A percentile compares a stretch with the other conserved stretches of the same genome.
Conservation (phyloP, 2,113 vertebrate species). For the Origma solitaria region DNA sequence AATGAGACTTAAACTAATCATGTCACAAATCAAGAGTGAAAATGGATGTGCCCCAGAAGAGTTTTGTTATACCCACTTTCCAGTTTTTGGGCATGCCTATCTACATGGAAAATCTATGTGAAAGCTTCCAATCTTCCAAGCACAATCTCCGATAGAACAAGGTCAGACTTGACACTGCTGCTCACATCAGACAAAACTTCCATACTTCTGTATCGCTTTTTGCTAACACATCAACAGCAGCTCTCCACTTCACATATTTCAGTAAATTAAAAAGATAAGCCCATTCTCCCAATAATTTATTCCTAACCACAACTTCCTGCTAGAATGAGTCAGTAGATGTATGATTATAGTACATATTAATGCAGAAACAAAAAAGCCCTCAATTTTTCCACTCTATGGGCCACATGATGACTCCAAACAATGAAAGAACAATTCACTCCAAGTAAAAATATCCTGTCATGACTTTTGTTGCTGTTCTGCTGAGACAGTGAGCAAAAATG, state of each 20-base stretch:
- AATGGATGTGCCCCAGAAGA: not conserved
- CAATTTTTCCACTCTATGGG: not conserved
- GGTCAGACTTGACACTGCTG: not conserved
- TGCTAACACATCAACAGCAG: not conserved
- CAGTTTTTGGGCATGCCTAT: not conserved
- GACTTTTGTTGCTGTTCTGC: not conserved
- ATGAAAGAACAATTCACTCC: not conserved
- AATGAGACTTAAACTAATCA: not conserved
- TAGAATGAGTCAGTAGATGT: not conserved
- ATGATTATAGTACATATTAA: not conserved
- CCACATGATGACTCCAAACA: not conserved
- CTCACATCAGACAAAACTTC: not conserved
- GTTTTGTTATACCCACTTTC: not conserved
- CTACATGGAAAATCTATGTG: not conserved
- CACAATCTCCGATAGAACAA: not conserved
- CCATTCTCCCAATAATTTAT: not conserved
- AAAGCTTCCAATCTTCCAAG: not conserved
- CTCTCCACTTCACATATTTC: not conserved
- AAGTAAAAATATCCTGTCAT: not conserved
- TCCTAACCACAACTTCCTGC: not conserved
- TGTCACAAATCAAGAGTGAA: not conserved
- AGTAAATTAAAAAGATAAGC: not conserved
- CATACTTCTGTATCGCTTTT: not conserved
- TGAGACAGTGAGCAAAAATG: not conserved
- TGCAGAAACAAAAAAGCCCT: not conserved